Evolutionary conservation across 2,888 invertebrate genomes (phyloP).

Genomic region (Dastarcus helophoroides): DNA sequence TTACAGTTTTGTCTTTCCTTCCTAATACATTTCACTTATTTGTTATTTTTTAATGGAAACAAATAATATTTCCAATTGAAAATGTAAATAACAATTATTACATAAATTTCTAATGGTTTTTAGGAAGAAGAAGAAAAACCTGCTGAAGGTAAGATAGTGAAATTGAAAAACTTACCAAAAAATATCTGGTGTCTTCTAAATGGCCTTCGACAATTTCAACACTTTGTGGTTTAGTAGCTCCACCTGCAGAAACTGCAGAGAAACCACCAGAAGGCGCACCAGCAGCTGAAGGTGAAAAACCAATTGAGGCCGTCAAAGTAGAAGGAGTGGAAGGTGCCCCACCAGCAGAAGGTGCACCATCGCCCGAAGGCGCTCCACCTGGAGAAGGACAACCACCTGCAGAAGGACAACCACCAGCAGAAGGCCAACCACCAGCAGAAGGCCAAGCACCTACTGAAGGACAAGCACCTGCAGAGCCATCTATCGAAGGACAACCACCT

Average conservation of each 20-base stretch:
- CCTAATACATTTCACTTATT: too few relatives aligned
- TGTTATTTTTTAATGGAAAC: too few relatives aligned
- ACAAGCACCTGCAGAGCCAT: constrained; percentile 21
- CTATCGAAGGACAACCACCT: constrained; percentile 24
- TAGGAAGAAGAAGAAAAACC: constrained; percentile 20
- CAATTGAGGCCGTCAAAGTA: too few relatives aligned
- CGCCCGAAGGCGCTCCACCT: constrained; percentile 26
- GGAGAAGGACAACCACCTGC: constrained; percentile 27
- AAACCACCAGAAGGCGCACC: constrained; percentile 9
- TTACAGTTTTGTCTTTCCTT: too few relatives aligned
- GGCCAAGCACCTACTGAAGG: constrained; percentile 30
- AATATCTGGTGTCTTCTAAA: too few relatives aligned
- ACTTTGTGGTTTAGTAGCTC: constrained; percentile 12
- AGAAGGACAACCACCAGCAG: constrained; percentile 28
- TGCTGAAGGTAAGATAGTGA: constrained; percentile 5
- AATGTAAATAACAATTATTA: too few relatives aligned
- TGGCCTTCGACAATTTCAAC: too few relatives aligned
- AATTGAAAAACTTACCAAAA: too few relatives aligned
- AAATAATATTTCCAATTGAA: too few relatives aligned
- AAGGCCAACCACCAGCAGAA: constrained; percentile 28
- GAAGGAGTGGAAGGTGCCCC: constrained; percentile 25
- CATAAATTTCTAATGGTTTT: constrained; percentile 5
- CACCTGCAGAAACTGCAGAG: constrained; percentile 23
- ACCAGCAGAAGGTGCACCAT: constrained; percentile 23
- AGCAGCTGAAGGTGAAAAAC: constrained; percentile 5